Percentiles rank a stretch among this genome's conserved stretches.
phyloP scores from a whole-genome alignment of 2,888 invertebrate genomes.

The Koerneria pararmatus region DNA sequence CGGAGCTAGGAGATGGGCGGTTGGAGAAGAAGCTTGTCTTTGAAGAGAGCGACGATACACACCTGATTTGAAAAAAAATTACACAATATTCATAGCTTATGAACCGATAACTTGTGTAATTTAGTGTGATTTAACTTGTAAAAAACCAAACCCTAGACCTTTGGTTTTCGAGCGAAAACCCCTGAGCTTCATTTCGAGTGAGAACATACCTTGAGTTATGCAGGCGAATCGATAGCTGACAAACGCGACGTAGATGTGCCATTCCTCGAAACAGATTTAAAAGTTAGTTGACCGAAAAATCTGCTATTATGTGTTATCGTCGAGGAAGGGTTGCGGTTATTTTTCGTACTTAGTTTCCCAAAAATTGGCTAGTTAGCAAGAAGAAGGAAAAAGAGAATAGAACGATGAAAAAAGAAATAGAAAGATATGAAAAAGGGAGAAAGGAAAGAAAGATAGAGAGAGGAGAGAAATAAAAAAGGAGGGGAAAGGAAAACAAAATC shows the following conservation, averaged over 20 bases:
- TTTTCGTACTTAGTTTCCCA: too few species aligned
- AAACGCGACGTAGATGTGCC: conserved; percentile 62
- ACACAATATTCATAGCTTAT: not conserved
- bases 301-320: not conserved
- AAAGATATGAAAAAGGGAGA: too few species aligned
- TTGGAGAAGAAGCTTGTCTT: conserved; percentile 39
- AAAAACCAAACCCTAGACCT: too few species aligned
- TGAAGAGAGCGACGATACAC: conserved; percentile 39
- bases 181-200: not conserved
- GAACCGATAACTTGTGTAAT: too few species aligned
- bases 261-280: conserved; percentile 27
- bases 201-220: conserved; percentile 60
- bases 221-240: conserved; percentile 61
- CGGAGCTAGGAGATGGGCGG: conserved; percentile 36
- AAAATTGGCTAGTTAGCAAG: too few species aligned
- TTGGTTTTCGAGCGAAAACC: too few species aligned
- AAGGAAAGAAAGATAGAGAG: too few species aligned
- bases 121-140: too few species aligned
- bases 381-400: too few species aligned
- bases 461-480: too few species aligned
- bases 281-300: not conserved
- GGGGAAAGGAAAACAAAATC: too few species aligned
- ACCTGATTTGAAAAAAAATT: conserved; percentile 25
- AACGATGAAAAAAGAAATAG: too few species aligned
- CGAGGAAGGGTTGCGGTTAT: not conserved